phyloP scores from a whole-genome alignment of 1,140 invertebrate species.

The Dryas iulia region DNA sequence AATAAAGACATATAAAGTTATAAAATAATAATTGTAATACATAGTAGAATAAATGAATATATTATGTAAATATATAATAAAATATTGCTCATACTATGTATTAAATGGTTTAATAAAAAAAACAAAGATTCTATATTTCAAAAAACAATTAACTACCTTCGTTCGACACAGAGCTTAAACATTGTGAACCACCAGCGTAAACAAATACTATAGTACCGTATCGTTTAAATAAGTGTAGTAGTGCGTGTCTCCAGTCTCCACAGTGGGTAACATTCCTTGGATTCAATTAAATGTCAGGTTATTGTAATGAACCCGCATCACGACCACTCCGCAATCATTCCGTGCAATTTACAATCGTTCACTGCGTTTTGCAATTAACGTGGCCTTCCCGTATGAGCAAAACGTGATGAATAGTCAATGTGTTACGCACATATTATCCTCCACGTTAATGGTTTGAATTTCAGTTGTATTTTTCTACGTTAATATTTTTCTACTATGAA shows the following conservation, averaged over 20 bases:
- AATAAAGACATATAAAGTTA: no score
- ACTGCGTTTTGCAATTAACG: constrained; percentile 72
- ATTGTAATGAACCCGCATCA: constrained; percentile 73
- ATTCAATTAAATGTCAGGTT: constrained; percentile 72
- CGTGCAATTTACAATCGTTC: constrained; percentile 72
- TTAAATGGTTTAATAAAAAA: background rate
- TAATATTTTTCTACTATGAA: background rate
- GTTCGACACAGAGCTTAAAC: no score
- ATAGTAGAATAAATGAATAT: no score
- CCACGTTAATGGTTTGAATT: constrained; percentile 20
- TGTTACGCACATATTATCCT: constrained; percentile 35
- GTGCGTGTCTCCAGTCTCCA: constrained; percentile 41
- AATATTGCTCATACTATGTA: background rate
- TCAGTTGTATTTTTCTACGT: constrained; percentile 7
- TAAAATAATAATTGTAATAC: background rate
- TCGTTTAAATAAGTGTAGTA: constrained; percentile 23
- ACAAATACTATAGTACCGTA: background rate
- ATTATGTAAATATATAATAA: no score
- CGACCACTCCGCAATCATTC: constrained; percentile 63
- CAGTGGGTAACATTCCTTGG: constrained; percentile 54
- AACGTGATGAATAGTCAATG: constrained; percentile 43
- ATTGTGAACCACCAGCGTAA: no score
- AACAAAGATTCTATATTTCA: no score
- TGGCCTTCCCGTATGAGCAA: constrained; percentile 47
- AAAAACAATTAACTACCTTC: no score